phyloP scores from a whole-genome alignment of 1,140 invertebrate genomes.

The Gonatopus flavifemur region DNA sequence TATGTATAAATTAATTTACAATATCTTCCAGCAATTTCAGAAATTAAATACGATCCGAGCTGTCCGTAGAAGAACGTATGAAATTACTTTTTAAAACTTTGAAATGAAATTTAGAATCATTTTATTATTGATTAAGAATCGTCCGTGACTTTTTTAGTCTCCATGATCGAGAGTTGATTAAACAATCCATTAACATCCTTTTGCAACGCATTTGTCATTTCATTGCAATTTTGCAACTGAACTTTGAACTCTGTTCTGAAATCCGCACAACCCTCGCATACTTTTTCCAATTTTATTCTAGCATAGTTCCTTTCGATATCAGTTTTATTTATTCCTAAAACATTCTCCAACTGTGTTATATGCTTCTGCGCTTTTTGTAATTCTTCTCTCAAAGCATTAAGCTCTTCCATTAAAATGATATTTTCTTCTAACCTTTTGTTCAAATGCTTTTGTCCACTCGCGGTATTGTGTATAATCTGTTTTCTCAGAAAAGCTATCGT shows the following conservation, averaged over 20 bases:
- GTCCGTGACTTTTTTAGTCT: conserved; percentile 10
- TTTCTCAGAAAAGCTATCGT: conserved; percentile 67
- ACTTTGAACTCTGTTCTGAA: conserved; percentile 57
- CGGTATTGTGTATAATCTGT: conserved; percentile 57
- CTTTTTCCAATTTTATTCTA: conserved; percentile 62
- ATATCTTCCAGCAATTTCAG: too few relatives aligned
- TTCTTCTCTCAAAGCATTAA: conserved; percentile 71
- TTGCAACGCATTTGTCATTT: conserved; percentile 34
- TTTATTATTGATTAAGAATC: too few relatives aligned
- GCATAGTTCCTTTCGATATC: conserved; percentile 62
- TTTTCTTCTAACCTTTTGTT: conserved; percentile 70
- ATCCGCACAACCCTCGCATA: conserved; percentile 64
- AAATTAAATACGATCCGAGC: too few relatives aligned
- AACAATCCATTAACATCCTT: conserved; percentile 35
- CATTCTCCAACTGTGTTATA: conserved; percentile 70
- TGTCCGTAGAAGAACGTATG: too few relatives aligned
- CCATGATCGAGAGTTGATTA: conserved; percentile 15
- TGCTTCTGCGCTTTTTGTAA: conserved; percentile 65
- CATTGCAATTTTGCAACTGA: conserved; percentile 41
- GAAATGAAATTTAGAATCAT: too few relatives aligned
- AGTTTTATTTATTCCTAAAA: conserved; percentile 65
- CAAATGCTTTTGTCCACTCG: conserved; percentile 50
- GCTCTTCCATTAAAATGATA: conserved; percentile 71
- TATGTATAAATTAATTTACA: too few relatives aligned
- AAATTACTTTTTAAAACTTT: too few relatives aligned